Evolutionary conservation across 2,888 invertebrate species (phyloP), one percentile per base, ranked within the genome.

Genomic region (Tenthredo notha): DNA sequence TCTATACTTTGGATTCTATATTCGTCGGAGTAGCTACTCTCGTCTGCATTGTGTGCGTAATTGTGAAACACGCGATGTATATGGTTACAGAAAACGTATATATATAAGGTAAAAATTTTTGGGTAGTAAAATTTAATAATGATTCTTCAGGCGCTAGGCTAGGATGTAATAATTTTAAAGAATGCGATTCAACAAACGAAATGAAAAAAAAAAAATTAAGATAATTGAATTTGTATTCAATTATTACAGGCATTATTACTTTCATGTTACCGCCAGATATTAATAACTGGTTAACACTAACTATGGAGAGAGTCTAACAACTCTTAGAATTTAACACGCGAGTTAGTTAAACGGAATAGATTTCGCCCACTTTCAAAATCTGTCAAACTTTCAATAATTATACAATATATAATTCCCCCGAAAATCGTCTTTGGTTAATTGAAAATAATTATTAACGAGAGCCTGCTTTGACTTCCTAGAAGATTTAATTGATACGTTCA

Each of bases 301-400:
- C 67, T 67, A 67, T 1, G 25, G 50, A 77, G 50, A 25, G 50
- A 77, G 77, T 74, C 74, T 25, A 29, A n/a, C n/a, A n/a, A 21
- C 29, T 47, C 40, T 6, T 40, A 29, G 15, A n/a, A 74, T 37
- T 37, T 33, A 74, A 50, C 77, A 77, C 77, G 77, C 77, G 54
- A 77, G 77, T 77, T 33, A 43, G 43, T 74, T 43, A 40, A 33
- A 77, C 29, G 47, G 6, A 33, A 77, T 61, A 58, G 80, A 80
- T 80, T 80, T 80, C n/a, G 58, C 29, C 80, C 61, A 58, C 80
- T 80, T 80, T 80, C 58, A 61, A 80, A 78, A 40, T n/a, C 21
- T 61, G 61, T 61, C n/a, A 54, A 78, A 78, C 18, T 37, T 61
- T 78, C 78, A 21, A 29, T 29, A n/a, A 15, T 74, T 25, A 15